These are phyloP conservation scores for Dreissena polymorpha DNA, from an alignment of 1,140 invertebrate genomes.

Conservation along the genomic window DNA sequence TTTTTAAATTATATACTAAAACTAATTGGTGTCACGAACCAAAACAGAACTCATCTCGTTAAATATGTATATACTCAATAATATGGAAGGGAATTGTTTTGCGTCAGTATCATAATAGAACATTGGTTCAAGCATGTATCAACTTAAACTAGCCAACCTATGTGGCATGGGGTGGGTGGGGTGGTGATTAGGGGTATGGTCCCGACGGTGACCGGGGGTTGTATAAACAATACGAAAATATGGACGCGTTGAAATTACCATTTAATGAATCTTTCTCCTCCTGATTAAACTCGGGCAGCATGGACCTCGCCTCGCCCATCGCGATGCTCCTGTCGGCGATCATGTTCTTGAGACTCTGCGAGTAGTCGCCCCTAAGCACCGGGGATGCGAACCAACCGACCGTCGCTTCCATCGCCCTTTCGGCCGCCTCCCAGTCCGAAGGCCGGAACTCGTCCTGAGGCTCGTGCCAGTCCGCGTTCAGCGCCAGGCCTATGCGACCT, in stretches of 20 bases:
- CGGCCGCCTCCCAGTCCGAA: slow-evolving; percentile 50
- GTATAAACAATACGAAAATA: too few species aligned
- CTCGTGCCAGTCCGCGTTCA: slow-evolving; percentile 46
- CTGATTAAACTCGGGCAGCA: slow-evolving; percentile 44
- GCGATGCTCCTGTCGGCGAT: slow-evolving; percentile 41
- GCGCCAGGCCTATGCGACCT: slow-evolving; percentile 52
- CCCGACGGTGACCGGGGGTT: too few species aligned
- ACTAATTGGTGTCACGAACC: too few species aligned
- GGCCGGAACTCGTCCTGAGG: slow-evolving; percentile 44
- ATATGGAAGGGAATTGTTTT: too few species aligned
- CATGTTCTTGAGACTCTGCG: slow-evolving; percentile 60
- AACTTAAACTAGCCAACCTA: too few species aligned
- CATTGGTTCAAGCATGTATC: too few species aligned
- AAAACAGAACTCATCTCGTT: too few species aligned
- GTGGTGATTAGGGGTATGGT: too few species aligned
- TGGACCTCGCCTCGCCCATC: slow-evolving; percentile 37
- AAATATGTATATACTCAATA: too few species aligned
- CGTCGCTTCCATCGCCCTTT: slow-evolving; percentile 59
- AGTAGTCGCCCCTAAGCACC: slow-evolving; percentile 72
- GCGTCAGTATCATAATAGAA: too few species aligned
- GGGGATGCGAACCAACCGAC: slow-evolving; percentile 72
- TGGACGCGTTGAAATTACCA: slow-evolving; percentile 49
- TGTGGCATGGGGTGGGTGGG: too few species aligned
- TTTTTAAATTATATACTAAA: too few species aligned
- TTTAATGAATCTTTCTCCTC: slow-evolving; percentile 36